Percentiles rank a stretch among this genome's conserved stretches.
Conservation (phyloP, 1,140 invertebrate species). For the Leptoteleia sp. region DNA sequence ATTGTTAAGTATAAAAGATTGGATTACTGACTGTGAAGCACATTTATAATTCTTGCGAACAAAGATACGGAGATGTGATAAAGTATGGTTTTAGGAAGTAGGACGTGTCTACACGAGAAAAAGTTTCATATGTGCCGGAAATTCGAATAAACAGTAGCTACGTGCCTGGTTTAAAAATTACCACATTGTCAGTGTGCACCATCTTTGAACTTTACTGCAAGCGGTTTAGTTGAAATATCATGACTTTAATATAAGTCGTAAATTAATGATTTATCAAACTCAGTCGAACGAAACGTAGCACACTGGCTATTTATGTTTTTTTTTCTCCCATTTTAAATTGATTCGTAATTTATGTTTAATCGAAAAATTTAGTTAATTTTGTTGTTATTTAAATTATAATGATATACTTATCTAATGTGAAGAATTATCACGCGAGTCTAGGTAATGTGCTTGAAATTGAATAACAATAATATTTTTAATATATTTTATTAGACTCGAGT, state of each 20-base stretch:
- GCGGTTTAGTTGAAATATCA: slow-evolving; percentile 47
- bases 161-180: slow-evolving; percentile 60
- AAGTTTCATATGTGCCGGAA: slow-evolving; percentile 59
- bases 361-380: too few species aligned
- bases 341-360: too few species aligned
- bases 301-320: too few species aligned
- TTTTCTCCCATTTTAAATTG: too few species aligned
- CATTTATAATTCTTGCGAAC: slow-evolving; percentile 43
- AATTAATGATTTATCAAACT: too few species aligned
- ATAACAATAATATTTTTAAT: too few species aligned
- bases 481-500: too few species aligned
- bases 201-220: slow-evolving; percentile 40
- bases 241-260: slow-evolving; percentile 31
- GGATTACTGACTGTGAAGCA: background rate
- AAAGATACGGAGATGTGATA: slow-evolving; percentile 23
- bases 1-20: slow-evolving; percentile 48
- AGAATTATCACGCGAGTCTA: too few species aligned
- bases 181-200: slow-evolving; percentile 41
- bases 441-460: too few species aligned
- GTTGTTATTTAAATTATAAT: too few species aligned
- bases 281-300: too few species aligned
- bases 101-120: slow-evolving; percentile 48
- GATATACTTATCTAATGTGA: too few species aligned
- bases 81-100: slow-evolving; percentile 54
- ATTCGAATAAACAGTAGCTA: slow-evolving; percentile 65